Conservation (phyloP, 2,113 vertebrate species). For the Pterocles orientalis region DNA sequence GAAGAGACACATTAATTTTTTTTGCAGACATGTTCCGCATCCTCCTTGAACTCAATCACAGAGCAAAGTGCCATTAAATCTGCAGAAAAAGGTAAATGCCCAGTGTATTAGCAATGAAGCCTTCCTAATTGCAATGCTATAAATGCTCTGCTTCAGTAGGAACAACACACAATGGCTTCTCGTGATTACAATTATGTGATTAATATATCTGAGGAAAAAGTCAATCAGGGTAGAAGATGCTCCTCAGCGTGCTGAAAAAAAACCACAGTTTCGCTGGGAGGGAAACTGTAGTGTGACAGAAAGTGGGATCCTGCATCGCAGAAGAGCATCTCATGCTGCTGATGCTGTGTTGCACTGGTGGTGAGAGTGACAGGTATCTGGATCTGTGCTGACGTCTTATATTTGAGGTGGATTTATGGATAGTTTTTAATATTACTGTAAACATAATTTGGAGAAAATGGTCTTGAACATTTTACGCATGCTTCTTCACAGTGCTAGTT, state of each 20-base stretch:
- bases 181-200: constrained; percentile 44
- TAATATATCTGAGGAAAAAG: constrained; percentile 52
- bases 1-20: neutral
- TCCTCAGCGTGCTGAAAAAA: neutral
- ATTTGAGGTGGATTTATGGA: neutral
- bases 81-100: constrained; percentile 21
- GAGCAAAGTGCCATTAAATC: neutral
- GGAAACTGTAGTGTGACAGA: neutral
- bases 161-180: constrained; percentile 24
- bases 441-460: neutral
- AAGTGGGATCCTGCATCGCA: neutral
- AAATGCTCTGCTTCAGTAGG: neutral
- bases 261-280: neutral
- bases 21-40: neutral
- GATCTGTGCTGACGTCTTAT: neutral
- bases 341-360: neutral
- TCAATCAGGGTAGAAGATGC: neutral
- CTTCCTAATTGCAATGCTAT: constrained; percentile 24
- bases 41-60: neutral
- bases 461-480: neutral
- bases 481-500: neutral
- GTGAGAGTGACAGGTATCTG: neutral
- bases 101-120: constrained; percentile 3
- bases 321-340: neutral
- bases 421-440: neutral